phyloP scores from a whole-genome alignment of 2,113 vertebrate genomes.

The Pachypanchax playfairii region DNA sequence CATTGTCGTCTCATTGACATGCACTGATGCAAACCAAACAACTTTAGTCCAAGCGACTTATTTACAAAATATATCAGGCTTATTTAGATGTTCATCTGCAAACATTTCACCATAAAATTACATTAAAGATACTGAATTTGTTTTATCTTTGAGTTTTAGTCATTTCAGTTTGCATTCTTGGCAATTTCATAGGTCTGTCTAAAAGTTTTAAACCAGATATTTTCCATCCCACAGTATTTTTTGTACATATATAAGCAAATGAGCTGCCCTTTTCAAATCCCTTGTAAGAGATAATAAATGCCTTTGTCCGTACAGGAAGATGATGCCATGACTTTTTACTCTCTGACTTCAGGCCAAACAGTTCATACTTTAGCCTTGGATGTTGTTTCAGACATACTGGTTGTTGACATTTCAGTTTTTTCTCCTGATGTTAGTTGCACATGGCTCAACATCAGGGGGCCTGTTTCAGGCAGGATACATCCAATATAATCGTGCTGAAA shows the following conservation, averaged over 20 bases:
- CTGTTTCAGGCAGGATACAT: slow-evolving; percentile 16
- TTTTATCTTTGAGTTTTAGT: not conserved
- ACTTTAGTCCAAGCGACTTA: not conserved
- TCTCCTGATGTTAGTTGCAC: slow-evolving; percentile 11
- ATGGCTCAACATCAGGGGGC: slow-evolving; percentile 31
- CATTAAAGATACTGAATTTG: not conserved
- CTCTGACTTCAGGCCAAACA: slow-evolving; percentile 4
- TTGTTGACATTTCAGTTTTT: slow-evolving; percentile 39
- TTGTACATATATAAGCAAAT: not conserved
- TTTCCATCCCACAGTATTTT: not conserved
- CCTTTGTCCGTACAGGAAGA: not conserved
- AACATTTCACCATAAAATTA: not conserved
- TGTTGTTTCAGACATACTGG: slow-evolving; percentile 8
- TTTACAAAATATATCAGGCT: not conserved
- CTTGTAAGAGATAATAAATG: not conserved
- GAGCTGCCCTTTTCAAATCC: not conserved
- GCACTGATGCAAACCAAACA: not conserved
- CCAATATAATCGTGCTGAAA: slow-evolving; percentile 32
- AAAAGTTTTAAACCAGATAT: not conserved
- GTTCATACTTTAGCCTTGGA: slow-evolving; percentile 3
- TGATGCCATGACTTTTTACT: not conserved
- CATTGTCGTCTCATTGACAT: too few relatives aligned
- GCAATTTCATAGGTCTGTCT: not conserved
- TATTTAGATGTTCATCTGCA: not conserved
- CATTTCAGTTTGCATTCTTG: not conserved